Conservation (phyloP, 2,113 vertebrate genomes). For the Laterallus jamaicensis region DNA sequence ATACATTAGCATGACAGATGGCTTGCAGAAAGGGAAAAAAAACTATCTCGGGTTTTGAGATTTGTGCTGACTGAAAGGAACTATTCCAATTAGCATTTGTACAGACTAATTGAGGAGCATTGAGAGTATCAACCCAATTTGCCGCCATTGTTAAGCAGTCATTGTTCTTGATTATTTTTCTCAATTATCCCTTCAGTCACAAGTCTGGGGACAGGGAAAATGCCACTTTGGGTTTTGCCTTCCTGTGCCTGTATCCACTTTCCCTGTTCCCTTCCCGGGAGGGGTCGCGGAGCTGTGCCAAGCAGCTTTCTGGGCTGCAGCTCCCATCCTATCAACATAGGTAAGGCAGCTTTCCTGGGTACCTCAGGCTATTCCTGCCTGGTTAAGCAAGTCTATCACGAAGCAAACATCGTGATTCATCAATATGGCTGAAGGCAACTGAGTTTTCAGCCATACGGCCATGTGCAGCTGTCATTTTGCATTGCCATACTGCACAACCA, state of each 20-base stretch:
- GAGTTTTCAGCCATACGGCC: background rate
- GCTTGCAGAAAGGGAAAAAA: constrained; percentile 42
- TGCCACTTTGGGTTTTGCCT: background rate
- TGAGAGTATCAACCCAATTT: constrained; percentile 48
- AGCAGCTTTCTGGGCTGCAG: background rate
- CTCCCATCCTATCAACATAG: background rate
- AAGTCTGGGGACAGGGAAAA: background rate
- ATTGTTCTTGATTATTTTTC: constrained; percentile 25
- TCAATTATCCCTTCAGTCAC: background rate
- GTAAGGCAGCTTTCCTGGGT: background rate
- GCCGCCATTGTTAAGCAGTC: background rate
- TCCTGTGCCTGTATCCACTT: background rate
- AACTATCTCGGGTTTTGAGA: constrained; percentile 38
- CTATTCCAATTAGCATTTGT: constrained; percentile 38
- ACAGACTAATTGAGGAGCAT: constrained; percentile 35
- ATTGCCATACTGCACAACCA: background rate
- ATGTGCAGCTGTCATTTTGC: background rate
- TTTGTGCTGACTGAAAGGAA: constrained; percentile 62
- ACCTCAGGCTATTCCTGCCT: background rate
- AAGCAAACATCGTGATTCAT: background rate
- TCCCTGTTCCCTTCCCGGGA: background rate
- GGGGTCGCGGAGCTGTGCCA: rapidly evolving
- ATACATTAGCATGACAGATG: constrained; percentile 62
- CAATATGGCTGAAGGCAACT: background rate
- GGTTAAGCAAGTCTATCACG: background rate